phyloP scores from a whole-genome alignment of 2,113 vertebrate genomes.

The Nothobranchius furzeri region DNA sequence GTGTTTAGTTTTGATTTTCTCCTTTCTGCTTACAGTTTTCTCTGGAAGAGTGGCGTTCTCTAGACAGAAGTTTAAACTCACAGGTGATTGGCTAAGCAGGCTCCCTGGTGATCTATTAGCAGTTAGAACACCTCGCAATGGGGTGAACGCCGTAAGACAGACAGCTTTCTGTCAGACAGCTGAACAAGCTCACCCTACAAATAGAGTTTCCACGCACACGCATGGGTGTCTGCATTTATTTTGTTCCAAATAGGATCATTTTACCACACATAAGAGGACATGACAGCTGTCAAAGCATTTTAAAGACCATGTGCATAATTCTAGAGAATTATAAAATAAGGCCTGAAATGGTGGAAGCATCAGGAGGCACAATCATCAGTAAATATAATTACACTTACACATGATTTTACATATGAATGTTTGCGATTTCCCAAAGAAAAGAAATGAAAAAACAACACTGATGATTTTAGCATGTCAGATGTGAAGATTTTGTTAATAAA shows the following conservation, averaged over 20 bases:
- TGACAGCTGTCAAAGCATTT: constrained; percentile 5
- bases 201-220: constrained; percentile 14
- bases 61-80: constrained; percentile 42
- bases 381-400: background rate
- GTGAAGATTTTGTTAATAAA: background rate
- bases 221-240: constrained; percentile 19
- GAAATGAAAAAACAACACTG: background rate
- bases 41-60: constrained; percentile 54
- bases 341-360: background rate
- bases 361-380: background rate
- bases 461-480: background rate
- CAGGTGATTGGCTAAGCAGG: constrained; percentile 59
- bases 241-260: constrained; percentile 21
- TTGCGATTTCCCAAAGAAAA: background rate
- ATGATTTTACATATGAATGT: too few species aligned
- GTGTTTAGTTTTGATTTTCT: constrained; percentile 20
- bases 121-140: constrained; percentile 48
- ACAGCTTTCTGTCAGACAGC: constrained; percentile 46
- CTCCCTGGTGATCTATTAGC: constrained; percentile 71
- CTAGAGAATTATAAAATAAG: constrained; percentile 16
- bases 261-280: constrained; percentile 10
- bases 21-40: constrained; percentile 20
- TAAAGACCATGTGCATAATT: background rate
- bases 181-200: constrained; percentile 28
- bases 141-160: constrained; percentile 33